phyloP scores from a whole-genome alignment of 2,113 vertebrate genomes.

The Dasyornis broadbenti region DNA sequence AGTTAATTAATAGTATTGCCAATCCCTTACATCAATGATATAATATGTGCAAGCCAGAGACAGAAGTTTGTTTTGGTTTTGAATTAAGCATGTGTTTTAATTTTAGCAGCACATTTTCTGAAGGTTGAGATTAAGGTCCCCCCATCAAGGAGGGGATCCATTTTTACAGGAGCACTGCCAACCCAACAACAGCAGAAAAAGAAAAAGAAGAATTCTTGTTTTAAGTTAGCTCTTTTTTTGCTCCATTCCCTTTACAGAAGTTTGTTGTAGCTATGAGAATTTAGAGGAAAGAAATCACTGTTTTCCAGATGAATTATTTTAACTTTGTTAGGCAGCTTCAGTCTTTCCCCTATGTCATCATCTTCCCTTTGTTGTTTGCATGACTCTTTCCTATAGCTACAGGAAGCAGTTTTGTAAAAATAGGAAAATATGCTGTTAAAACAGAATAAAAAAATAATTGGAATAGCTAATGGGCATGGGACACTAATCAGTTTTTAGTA shows the following conservation, averaged over 20 bases:
- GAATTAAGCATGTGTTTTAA: not conserved
- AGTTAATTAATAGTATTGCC: not conserved
- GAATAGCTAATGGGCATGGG: not conserved
- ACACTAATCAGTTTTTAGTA: not conserved
- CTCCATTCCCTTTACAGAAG: not conserved
- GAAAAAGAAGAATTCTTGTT: not conserved
- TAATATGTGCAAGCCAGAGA: not conserved
- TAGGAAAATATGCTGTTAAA: constrained; percentile 12
- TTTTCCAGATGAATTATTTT: not conserved
- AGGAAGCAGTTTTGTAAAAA: constrained; percentile 30
- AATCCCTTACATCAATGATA: not conserved
- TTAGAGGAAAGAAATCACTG: not conserved
- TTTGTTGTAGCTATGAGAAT: not conserved
- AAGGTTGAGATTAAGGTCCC: not conserved
- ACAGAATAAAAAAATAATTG: not conserved
- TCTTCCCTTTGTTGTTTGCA: constrained; percentile 21
- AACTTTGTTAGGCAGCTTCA: not conserved
- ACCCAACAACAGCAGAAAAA: not conserved
- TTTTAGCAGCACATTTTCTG: not conserved
- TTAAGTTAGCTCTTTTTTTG: not conserved
- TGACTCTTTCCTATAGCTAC: not conserved
- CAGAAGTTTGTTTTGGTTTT: not conserved
- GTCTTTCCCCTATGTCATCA: not conserved
- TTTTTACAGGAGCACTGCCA: not conserved
- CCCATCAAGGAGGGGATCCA: not conserved